Percentiles rank a stretch among this genome's conserved stretches.
phyloP scores from a whole-genome alignment of 2,113 vertebrate species.

The Haliaeetus leucogaster region DNA sequence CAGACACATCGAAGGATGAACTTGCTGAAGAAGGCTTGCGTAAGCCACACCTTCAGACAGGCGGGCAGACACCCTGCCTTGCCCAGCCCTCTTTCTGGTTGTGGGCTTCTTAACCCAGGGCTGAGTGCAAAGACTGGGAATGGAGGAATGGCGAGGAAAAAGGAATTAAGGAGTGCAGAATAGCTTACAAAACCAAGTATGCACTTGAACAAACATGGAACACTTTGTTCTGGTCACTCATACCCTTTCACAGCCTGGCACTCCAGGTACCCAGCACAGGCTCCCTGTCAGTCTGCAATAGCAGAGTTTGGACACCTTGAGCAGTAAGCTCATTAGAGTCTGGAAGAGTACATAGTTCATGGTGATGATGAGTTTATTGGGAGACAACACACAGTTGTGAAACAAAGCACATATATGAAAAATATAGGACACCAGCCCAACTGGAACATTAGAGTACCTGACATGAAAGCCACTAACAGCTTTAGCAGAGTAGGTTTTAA shows the following conservation, averaged over 20 bases:
- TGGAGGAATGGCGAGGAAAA: not conserved
- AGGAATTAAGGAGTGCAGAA: not conserved
- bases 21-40: not conserved
- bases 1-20: not conserved
- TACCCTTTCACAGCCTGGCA: not conserved
- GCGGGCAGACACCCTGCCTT: not conserved
- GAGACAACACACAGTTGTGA: not conserved
- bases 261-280: not conserved
- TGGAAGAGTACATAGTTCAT: fast-evolving
- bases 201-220: not conserved
- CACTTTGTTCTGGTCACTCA: too few species aligned
- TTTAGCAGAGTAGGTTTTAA: not conserved
- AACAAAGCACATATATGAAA: not conserved
- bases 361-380: not conserved
- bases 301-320: not conserved
- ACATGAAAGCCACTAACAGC: not conserved
- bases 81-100: not conserved
- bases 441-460: not conserved
- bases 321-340: not conserved
- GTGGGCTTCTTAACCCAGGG: not conserved
- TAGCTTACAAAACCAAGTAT: not conserved
- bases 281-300: not conserved
- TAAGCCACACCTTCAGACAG: not conserved
- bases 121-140: not conserved
- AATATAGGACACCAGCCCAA: not conserved